phyloP scores from a whole-genome alignment of 1,140 invertebrate species.

The Triops cancriformis region DNA sequence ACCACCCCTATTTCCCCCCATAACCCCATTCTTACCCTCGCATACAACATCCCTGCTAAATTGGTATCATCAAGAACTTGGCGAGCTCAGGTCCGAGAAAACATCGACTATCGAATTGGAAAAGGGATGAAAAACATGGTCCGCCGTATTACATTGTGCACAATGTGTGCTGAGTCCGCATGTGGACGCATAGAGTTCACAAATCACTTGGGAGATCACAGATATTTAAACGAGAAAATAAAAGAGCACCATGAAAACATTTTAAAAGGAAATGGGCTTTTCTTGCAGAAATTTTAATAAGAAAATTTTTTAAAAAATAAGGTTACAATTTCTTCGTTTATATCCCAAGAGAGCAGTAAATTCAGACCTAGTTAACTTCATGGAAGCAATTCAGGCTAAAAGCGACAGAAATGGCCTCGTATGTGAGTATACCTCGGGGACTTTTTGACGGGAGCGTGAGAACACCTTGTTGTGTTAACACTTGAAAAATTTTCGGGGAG shows the following conservation, averaged over 20 bases:
- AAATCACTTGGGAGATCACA: neutral
- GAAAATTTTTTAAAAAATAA: neutral
- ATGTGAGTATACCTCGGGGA: neutral
- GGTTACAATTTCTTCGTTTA: neutral
- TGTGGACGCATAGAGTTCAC: neutral
- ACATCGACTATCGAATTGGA: conserved; percentile 1
- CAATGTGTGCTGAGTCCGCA: neutral
- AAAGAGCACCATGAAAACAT: neutral
- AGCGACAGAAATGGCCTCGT: neutral
- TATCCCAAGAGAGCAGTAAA: neutral
- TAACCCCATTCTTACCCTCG: neutral
- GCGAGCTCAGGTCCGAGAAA: conserved; percentile 4
- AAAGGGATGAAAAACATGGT: neutral
- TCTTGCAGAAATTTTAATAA: neutral
- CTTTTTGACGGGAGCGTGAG: neutral
- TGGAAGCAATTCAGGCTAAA: neutral
- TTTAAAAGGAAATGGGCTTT: neutral
- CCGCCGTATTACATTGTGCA: neutral
- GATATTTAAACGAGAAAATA: neutral
- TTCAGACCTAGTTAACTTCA: neutral
- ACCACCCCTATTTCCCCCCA: neutral
- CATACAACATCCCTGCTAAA: conserved; percentile 9
- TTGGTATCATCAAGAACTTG: conserved; percentile 10
- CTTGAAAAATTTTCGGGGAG: neutral
- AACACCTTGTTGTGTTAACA: neutral